Conservation (phyloP, 2,113 vertebrate genomes). For the Gavialis gangeticus region DNA sequence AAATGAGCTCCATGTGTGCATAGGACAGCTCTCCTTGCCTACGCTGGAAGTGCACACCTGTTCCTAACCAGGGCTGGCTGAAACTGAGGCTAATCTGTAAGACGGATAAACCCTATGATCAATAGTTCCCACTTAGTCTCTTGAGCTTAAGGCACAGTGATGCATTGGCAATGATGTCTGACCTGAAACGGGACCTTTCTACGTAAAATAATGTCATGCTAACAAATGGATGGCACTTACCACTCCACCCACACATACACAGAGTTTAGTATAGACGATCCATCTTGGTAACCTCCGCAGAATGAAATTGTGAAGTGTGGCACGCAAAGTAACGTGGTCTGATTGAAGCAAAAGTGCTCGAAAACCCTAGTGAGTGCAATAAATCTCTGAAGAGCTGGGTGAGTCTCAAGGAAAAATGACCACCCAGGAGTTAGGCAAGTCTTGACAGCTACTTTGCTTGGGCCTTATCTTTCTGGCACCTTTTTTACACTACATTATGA, state of each 20-base stretch:
- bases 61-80: neutral
- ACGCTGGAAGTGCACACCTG: neutral
- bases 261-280: neutral
- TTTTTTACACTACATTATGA: slow-evolving; percentile 8
- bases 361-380: neutral
- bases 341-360: neutral
- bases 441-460: neutral
- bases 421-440: neutral
- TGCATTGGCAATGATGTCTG: neutral
- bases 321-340: too few relatives aligned
- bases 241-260: neutral
- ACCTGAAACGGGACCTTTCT: neutral
- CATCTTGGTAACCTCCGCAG: neutral
- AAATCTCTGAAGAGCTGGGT: rapidly evolving
- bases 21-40: too few relatives aligned
- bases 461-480: slow-evolving; percentile 1
- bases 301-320: neutral
- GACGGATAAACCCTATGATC: neutral
- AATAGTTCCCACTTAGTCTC: neutral
- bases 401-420: neutral
- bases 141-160: neutral
- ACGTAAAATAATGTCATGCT: neutral
- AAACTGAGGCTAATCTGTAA: neutral
- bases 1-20: neutral
- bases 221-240: neutral